phyloP scores from a whole-genome alignment of 2,113 vertebrate species.

The Embiotoca jacksoni region DNA sequence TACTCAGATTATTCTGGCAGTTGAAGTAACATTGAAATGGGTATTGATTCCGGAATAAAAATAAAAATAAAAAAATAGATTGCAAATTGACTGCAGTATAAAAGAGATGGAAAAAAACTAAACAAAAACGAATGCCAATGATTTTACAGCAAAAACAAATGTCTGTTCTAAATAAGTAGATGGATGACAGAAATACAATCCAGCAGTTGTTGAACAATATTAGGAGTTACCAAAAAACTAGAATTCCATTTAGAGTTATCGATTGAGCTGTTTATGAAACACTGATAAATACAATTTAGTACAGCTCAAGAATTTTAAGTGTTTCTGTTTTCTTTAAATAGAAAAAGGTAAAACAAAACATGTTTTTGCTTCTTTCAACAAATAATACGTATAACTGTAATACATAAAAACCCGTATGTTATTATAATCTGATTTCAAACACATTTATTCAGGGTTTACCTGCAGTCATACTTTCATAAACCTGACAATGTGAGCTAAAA shows the following conservation, averaged over 20 bases:
- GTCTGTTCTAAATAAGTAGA: slow-evolving; percentile 9
- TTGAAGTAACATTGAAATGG: neutral
- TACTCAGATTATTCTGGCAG: neutral
- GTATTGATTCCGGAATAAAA: neutral
- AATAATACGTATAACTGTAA: neutral
- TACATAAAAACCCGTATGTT: no score
- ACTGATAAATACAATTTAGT: slow-evolving; percentile 55
- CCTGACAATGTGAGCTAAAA: neutral
- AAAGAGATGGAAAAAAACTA: no score
- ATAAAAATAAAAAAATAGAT: neutral
- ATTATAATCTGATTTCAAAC: no score
- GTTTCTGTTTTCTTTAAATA: neutral
- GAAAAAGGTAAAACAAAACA: slow-evolving; percentile 1
- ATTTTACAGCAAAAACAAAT: neutral
- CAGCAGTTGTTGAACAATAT: slow-evolving; percentile 28
- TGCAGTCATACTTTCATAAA: neutral
- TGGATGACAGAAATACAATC: slow-evolving; percentile 18
- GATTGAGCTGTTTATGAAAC: slow-evolving; percentile 56
- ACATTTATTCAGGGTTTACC: no score
- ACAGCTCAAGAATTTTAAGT: slow-evolving; percentile 31
- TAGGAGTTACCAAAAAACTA: slow-evolving; percentile 19
- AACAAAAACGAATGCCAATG: no score
- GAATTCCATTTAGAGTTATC: slow-evolving; percentile 42
- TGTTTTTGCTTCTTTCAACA: neutral
- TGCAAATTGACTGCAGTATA: neutral